Conservation (phyloP, 2,888 invertebrate genomes). For the Punctoribates punctum region DNA sequence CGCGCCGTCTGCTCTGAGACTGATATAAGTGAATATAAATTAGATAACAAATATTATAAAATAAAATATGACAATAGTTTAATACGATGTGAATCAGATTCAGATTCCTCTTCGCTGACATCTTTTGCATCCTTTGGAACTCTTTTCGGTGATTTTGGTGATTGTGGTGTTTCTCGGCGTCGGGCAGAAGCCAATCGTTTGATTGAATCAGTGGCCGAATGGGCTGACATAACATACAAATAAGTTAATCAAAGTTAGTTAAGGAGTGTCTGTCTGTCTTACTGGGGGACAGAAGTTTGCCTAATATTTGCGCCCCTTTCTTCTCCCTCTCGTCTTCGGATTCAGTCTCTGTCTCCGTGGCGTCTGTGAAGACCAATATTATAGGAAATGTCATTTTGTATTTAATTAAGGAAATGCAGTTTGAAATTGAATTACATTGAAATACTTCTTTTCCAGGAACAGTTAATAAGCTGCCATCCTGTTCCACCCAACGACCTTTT, state of each 20-base stretch:
- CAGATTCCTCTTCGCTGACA: slow-evolving; percentile 11
- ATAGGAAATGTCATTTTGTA: not conserved
- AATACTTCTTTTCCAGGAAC: slow-evolving; percentile 6
- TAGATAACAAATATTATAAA: not conserved
- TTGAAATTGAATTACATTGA: not conserved
- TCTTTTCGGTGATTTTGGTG: not conserved
- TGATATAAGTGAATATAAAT: not conserved
- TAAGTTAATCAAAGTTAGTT: not conserved
- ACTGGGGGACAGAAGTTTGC: not conserved
- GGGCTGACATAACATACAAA: not conserved
- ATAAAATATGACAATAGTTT: not conserved
- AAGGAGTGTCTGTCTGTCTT: not conserved
- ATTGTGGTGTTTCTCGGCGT: not conserved
- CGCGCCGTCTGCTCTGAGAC: not conserved
- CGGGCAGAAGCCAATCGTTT: not conserved
- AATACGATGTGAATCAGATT: slow-evolving; percentile 10
- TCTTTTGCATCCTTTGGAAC: not conserved
- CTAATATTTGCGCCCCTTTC: not conserved
- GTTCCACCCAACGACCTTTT: slow-evolving; percentile 4
- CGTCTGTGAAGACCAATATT: not conserved
- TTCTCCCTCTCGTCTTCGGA: slow-evolving; percentile 3
- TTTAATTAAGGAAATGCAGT: not conserved
- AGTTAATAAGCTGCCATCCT: not conserved
- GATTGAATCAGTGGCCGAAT: not conserved
- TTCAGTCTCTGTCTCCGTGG: not conserved